Evolutionary conservation across 2,797 vertebrate species (phyloP).

Genomic region (Syndactyla subalaris): DNA sequence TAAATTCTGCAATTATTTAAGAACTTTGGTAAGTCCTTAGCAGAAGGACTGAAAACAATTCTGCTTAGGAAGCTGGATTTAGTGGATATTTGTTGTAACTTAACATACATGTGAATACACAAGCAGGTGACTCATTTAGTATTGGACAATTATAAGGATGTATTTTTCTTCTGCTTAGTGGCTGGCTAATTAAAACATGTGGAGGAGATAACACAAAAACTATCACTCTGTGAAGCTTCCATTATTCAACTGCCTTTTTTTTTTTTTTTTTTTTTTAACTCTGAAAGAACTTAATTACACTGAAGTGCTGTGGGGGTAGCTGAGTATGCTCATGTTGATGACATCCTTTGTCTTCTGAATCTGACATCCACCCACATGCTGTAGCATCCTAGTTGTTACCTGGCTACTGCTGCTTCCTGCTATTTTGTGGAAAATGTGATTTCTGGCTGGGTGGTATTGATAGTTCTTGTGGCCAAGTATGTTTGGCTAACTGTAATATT

Average conservation of each 20-base stretch:
- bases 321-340: not conserved
- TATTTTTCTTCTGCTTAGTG: conserved; percentile 1
- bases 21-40: not conserved
- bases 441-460: not conserved
- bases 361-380: conserved; percentile 1
- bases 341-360: conserved; percentile 40
- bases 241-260: not conserved
- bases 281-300: conserved; percentile 19
- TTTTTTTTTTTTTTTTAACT: not conserved
- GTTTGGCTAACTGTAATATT: not conserved
- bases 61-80: not conserved
- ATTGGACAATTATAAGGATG: not conserved
- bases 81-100: not conserved
- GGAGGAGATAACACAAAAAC: not conserved
- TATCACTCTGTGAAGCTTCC: not conserved
- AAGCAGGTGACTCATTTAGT: not conserved
- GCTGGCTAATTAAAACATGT: not conserved
- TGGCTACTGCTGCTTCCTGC: conserved; percentile 12
- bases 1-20: not conserved
- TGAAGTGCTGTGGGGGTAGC: conserved; percentile 49
- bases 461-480: not conserved
- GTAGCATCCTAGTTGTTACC: conserved; percentile 32
- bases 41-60: not conserved
- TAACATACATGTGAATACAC: not conserved
- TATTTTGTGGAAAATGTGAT: not conserved